phyloP scores from a whole-genome alignment of 2,113 vertebrate species.

The Microcebus murinus region DNA sequence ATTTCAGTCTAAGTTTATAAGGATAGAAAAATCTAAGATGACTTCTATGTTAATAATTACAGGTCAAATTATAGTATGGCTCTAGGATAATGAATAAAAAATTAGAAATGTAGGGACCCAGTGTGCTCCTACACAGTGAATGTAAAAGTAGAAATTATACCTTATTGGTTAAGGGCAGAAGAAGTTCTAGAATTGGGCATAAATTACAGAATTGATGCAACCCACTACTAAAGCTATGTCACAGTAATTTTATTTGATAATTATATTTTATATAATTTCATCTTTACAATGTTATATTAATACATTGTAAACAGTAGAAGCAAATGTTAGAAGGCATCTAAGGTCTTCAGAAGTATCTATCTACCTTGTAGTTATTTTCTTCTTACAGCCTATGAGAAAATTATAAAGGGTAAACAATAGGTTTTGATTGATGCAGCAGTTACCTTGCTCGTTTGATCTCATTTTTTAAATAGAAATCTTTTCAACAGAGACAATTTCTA shows the following conservation, averaged over 20 bases:
- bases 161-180: not conserved
- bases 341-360: not conserved
- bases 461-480: conserved; percentile 39
- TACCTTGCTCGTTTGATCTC: not conserved
- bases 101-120: not conserved
- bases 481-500: not conserved
- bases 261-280: not conserved
- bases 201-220: not conserved
- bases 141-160: not conserved
- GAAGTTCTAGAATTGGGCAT: not conserved
- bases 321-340: not conserved
- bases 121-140: not conserved
- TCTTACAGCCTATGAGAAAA: not conserved
- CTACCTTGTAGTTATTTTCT: not conserved
- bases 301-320: not conserved
- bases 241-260: not conserved
- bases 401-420: not conserved
- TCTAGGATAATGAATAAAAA: not conserved
- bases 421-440: not conserved
- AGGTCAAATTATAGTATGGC: not conserved
- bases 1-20: conserved; percentile 7
- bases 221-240: not conserved
- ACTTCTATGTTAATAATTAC: not conserved
- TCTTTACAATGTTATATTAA: not conserved
- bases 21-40: not conserved